Conservation (phyloP, 2,113 vertebrate genomes). For the Taxidea taxus region DNA sequence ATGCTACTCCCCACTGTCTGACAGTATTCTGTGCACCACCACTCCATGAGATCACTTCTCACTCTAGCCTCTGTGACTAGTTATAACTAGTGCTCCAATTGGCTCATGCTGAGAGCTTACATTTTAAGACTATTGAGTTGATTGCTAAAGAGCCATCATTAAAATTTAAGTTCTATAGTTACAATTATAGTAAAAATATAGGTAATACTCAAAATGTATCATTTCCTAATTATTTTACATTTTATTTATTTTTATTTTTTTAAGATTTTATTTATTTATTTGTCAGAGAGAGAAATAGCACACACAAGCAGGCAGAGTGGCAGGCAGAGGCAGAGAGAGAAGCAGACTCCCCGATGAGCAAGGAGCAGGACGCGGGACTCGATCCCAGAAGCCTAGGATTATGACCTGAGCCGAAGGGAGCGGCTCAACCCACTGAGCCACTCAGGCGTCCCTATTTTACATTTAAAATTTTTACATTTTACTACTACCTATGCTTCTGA, state of each 20-base stretch:
- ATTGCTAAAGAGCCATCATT: neutral
- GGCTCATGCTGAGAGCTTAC: neutral
- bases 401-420: no score
- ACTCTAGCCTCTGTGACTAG: neutral
- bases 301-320: no score
- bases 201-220: constrained; percentile 15
- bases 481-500: neutral
- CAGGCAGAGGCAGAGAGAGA: no score
- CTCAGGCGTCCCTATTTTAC: no score
- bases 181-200: neutral
- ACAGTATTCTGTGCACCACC: neutral
- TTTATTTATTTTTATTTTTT: no score
- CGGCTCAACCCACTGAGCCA: no score
- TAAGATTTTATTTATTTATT: no score
- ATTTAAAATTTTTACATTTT: neutral
- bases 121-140: neutral
- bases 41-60: neutral
- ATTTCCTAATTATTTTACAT: constrained; percentile 16
- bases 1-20: neutral
- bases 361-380: no score
- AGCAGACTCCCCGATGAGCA: no score
- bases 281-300: no score
- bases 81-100: neutral
- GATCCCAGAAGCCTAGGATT: no score
- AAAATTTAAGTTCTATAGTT: constrained; percentile 4